These are phyloP conservation scores for Choristoneura fumiferana DNA, from an alignment of 1,140 invertebrate genomes.

Conservation along the genomic window DNA sequence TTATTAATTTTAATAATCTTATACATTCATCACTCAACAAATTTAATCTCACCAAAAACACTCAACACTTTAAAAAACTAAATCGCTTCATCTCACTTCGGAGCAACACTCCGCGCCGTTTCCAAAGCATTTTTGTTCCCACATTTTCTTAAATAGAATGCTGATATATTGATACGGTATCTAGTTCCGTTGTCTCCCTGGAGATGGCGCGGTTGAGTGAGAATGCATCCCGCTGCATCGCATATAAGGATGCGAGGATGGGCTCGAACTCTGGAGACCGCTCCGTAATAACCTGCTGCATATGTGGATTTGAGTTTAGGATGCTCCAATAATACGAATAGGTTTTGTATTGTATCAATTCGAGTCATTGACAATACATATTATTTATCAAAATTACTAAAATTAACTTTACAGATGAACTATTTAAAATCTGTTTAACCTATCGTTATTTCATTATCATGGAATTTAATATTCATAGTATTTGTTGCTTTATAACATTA, in stretches of 20 bases:
- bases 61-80: background rate
- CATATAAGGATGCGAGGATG: slow-evolving; percentile 58
- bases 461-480: no score
- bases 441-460: no score
- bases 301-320: no score
- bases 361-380: no score
- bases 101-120: background rate
- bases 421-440: no score
- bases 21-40: no score
- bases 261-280: slow-evolving; percentile 44
- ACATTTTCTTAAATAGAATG: slow-evolving; percentile 15
- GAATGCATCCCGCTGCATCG: slow-evolving; percentile 42
- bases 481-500: no score
- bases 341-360: no score
- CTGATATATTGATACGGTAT: slow-evolving; percentile 31
- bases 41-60: no score
- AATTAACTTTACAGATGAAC: no score
- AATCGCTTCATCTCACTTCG: background rate
- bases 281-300: slow-evolving; percentile 49
- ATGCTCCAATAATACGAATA: slow-evolving; percentile 2
- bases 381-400: no score
- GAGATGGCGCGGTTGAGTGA: slow-evolving; percentile 47
- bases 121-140: slow-evolving; percentile 1
- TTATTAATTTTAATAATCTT: no score
- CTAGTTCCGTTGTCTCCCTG: slow-evolving; percentile 40